These are phyloP conservation scores for Spatula clypeata DNA, from an alignment of 2,797 vertebrate species.

Conservation along the genomic window DNA sequence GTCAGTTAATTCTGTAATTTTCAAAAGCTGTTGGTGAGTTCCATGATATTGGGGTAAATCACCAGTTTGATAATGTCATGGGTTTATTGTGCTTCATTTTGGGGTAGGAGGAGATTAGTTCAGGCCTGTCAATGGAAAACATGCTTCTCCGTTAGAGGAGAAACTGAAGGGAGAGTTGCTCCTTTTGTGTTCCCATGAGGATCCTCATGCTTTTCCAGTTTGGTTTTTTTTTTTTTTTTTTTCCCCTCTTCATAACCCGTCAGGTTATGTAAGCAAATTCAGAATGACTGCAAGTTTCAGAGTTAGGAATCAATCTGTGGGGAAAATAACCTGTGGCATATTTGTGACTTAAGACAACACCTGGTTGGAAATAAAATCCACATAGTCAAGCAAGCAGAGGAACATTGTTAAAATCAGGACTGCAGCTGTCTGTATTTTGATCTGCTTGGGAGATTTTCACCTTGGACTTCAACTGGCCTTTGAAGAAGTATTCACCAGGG, in stretches of 20 bases:
- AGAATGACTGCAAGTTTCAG: neutral
- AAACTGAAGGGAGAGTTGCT: neutral
- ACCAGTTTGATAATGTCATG: neutral
- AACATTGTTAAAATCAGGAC: constrained; percentile 32
- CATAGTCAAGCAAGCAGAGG: neutral
- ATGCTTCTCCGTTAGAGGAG: neutral
- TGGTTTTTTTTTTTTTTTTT: too few relatives aligned
- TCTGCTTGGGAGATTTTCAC: constrained; percentile 35
- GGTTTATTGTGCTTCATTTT: neutral
- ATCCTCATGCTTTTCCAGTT: neutral
- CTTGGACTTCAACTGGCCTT: neutral
- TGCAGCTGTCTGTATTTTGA: constrained; percentile 49
- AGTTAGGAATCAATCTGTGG: neutral
- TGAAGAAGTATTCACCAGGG: neutral
- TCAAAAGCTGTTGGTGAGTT: neutral
- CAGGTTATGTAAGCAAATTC: neutral
- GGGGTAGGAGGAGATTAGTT: neutral
- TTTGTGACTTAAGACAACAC: neutral
- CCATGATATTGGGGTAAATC: neutral
- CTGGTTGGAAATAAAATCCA: constrained; percentile 43
- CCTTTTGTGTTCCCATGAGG: neutral
- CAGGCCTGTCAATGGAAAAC: neutral
- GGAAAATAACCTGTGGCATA: neutral
- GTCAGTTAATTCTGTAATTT: neutral
- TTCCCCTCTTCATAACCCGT: neutral